Evolutionary conservation across 2,113 vertebrate species (phyloP), one percentile per base, ranked within the genome.

Genomic region (Oriolus oriolus): DNA sequence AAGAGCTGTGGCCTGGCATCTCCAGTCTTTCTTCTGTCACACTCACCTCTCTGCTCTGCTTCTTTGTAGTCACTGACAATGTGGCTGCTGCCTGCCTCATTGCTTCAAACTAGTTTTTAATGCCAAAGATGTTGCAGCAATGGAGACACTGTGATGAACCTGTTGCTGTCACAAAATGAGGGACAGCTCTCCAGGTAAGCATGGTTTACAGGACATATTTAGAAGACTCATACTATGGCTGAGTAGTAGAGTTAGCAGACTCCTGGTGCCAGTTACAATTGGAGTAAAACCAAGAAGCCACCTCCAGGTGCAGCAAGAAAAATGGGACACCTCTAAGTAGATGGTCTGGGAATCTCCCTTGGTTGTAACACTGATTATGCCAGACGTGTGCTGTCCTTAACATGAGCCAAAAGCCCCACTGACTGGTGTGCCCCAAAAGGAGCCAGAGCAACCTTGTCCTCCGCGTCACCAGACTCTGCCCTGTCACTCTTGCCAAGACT

Each of bases 401-500:
- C 2, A 0, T 20, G 8, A 78, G 18, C 37, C 70, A 49, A 54
- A 91, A 52, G 24, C 42, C 27, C 22, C 0, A 0, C 16, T 45
- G 39, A 57, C 56, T 16, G 33, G 7, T 31, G 12, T 54, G 44
- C 49, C 16, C 54, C 52, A 30, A 57, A 89, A 92, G 28, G 20
- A 85, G 37, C 18, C 61, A 68, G 27, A 1, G 0, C 50, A 89
- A 11, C 13, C 8, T 22, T 5, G 1, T 81, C 19, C 21, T 65
- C 18, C 2, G 0, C 53, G 64, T 56, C 56, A 84, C 27, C 24
- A 31, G 63, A 27, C 27, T 45, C 80, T 70, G 24, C n/a, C 26
- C 41, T 19, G 33, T 8, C 31, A 20, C 11, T 82, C 44, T 70
- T 35, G 39, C 64, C 49, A 84, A 59, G 73, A 27, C 13, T 10